Percentiles rank a stretch among this genome's conserved stretches.
These are phyloP conservation scores for Poecilobothrus nobilitatus DNA, from an alignment of 2,888 invertebrate genomes.

Conservation along the genomic window DNA sequence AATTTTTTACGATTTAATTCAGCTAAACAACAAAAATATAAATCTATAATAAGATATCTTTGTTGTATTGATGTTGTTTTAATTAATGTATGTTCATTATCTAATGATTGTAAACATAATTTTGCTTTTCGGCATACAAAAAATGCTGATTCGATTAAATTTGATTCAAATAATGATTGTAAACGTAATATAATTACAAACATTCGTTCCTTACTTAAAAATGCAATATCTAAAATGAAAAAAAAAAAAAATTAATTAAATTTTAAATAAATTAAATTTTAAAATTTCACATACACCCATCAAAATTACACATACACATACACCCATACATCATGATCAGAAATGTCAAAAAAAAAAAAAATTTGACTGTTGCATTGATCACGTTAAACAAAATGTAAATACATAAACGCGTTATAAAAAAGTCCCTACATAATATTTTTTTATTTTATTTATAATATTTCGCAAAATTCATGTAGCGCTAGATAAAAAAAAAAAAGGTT, in stretches of 20 bases:
- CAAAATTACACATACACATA: no score
- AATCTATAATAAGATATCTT: slow-evolving; percentile 51
- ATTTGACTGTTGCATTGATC: no score
- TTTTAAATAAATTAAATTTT: not conserved
- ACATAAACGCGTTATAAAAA: no score
- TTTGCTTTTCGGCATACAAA: slow-evolving; percentile 49
- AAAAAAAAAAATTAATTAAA: not conserved
- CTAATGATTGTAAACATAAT: slow-evolving; percentile 33
- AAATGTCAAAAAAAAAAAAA: no score
- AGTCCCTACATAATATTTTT: no score
- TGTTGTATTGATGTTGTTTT: slow-evolving; percentile 45
- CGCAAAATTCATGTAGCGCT: no score
- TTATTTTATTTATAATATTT: no score
- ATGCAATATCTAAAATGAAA: slow-evolving; percentile 41
- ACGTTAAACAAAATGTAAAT: no score
- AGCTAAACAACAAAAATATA: slow-evolving; percentile 51
- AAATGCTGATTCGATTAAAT: slow-evolving; percentile 53
- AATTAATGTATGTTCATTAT: slow-evolving; percentile 19
- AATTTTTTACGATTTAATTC: slow-evolving; percentile 44
- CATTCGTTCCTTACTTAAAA: slow-evolving; percentile 51
- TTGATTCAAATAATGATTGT: slow-evolving; percentile 51
- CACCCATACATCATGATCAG: no score
- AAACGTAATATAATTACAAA: slow-evolving; percentile 51
- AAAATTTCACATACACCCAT: not conserved
- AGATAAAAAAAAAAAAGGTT: no score